Percentiles rank a stretch among this genome's conserved stretches.
phyloP scores from a whole-genome alignment of 2,113 vertebrate species.

The Istiophorus platypterus region DNA sequence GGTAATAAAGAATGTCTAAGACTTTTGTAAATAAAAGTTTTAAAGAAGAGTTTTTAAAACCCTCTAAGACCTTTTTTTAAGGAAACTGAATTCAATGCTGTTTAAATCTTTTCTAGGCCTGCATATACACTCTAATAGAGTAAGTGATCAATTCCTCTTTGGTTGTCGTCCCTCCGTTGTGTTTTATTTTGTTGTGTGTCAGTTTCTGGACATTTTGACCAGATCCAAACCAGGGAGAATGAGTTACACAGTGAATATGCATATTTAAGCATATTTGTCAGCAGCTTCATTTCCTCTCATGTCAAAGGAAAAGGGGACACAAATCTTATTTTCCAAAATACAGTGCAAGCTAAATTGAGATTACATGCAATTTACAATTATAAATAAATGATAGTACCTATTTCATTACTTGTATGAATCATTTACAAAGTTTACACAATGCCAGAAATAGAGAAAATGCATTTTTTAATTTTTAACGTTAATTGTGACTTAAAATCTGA shows the following conservation, averaged over 20 bases:
- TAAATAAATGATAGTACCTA: neutral
- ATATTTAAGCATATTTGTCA: neutral
- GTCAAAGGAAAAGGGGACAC: neutral
- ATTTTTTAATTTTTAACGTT: no score
- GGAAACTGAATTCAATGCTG: neutral
- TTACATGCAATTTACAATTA: neutral
- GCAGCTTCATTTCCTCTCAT: neutral
- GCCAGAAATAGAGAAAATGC: no score
- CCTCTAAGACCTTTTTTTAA: neutral
- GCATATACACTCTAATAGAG: neutral
- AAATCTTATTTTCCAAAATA: conserved; percentile 1
- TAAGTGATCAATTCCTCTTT: neutral
- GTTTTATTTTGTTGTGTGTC: neutral
- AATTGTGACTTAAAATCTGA: neutral
- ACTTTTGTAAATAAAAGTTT: neutral
- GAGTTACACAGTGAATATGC: neutral
- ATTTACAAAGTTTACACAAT: neutral
- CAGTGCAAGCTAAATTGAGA: neutral
- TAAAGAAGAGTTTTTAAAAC: neutral
- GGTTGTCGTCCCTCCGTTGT: neutral
- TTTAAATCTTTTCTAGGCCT: neutral
- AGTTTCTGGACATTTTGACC: conserved; percentile 11
- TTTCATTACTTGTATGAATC: neutral
- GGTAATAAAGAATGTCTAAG: neutral
- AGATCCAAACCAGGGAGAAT: neutral